phyloP scores from a whole-genome alignment of 2,797 vertebrate genomes.

The Chanos chanos region DNA sequence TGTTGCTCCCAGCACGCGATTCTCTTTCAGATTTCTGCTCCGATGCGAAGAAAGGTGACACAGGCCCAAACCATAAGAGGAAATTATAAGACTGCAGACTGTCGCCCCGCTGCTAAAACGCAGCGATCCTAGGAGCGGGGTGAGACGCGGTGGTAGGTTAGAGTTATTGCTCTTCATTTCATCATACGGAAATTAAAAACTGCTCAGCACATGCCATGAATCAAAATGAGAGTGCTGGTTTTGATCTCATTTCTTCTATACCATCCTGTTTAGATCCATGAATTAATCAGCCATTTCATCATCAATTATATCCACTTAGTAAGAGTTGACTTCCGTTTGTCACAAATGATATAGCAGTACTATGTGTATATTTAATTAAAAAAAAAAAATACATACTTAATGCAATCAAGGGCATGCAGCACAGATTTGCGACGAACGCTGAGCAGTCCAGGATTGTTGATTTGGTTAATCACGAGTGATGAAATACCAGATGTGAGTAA shows the following conservation, averaged over 20 bases:
- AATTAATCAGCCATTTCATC: conserved; percentile 56
- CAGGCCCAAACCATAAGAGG: conserved; percentile 44
- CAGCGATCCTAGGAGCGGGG: neutral
- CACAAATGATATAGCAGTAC: conserved; percentile 33
- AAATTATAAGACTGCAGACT: conserved; percentile 44
- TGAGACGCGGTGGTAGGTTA: neutral
- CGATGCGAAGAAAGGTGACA: too few relatives aligned
- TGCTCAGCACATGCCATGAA: conserved; percentile 5
- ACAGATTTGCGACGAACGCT: neutral
- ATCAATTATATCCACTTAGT: conserved; percentile 50
- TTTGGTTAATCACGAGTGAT: conserved; percentile 20
- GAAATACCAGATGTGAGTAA: conserved; percentile 9
- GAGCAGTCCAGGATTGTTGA: conserved; percentile 8
- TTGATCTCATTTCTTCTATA: conserved; percentile 20
- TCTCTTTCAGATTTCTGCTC: too few relatives aligned
- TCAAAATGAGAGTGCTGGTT: conserved; percentile 13
- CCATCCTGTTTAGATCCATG: conserved; percentile 34
- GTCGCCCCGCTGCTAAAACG: conserved; percentile 16
- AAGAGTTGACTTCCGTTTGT: conserved; percentile 46
- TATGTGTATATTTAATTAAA: conserved; percentile 35
- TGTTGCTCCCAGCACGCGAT: too few relatives aligned
- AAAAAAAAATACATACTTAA: conserved; percentile 27
- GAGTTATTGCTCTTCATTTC: conserved; percentile 29
- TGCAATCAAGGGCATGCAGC: conserved; percentile 23
- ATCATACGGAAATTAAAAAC: conserved; percentile 31